phyloP scores from a whole-genome alignment of 2,888 invertebrate species.

The Sesia apiformis region DNA sequence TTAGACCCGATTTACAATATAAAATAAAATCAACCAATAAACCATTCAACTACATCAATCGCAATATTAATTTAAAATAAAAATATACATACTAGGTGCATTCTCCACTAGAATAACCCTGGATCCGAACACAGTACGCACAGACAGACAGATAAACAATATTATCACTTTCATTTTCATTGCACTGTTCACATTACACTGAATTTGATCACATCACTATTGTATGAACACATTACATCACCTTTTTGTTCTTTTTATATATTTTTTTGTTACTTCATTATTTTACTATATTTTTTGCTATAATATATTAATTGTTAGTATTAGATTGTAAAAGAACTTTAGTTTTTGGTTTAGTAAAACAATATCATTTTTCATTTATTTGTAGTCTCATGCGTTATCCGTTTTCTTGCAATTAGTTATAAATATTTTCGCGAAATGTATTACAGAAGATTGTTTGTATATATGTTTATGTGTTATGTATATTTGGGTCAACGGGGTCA shows the following conservation, averaged over 20 bases:
- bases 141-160: slow-evolving; percentile 36
- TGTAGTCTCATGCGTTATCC: no score
- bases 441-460: neutral
- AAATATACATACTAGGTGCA: slow-evolving; percentile 63
- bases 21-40: no score
- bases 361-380: no score
- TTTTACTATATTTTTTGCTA: no score
- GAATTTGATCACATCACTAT: slow-evolving; percentile 7
- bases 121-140: slow-evolving; percentile 35
- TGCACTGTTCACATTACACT: slow-evolving; percentile 15
- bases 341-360: no score
- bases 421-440: neutral
- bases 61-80: neutral
- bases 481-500: slow-evolving; percentile 53
- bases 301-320: no score
- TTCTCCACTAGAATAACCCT: slow-evolving; percentile 65
- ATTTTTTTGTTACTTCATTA: no score
- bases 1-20: no score
- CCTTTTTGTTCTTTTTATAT: no score
- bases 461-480: slow-evolving; percentile 10
- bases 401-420: no score
- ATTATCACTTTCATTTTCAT: slow-evolving; percentile 53
- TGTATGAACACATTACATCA: neutral
- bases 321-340: no score
- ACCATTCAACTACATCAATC: no score